phyloP scores from a whole-genome alignment of 2,113 vertebrate genomes.

The Phrynosoma platyrhinos region DNA sequence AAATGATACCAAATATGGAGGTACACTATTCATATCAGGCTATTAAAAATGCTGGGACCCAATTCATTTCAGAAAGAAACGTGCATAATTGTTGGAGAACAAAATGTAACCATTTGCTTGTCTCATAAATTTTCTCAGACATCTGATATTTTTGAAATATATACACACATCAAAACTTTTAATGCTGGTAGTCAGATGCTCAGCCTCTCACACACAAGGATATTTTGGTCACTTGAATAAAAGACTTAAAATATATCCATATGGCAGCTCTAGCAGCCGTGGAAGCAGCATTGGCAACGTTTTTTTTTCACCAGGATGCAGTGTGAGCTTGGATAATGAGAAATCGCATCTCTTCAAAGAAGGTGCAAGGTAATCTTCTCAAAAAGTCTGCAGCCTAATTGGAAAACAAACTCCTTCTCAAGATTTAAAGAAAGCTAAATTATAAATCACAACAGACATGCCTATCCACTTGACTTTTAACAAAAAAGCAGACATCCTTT shows the following conservation, averaged over 20 bases:
- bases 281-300: constrained; percentile 16
- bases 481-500: constrained; percentile 6
- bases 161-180: background rate
- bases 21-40: rapidly evolving
- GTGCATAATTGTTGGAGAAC: background rate
- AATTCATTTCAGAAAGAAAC: background rate
- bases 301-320: constrained; percentile 19
- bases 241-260: constrained; percentile 24
- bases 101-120: rapidly evolving
- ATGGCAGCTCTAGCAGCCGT: background rate
- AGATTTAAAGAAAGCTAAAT: constrained; percentile 50
- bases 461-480: background rate
- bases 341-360: constrained; percentile 45
- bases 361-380: constrained; percentile 49
- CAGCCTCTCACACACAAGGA: constrained; percentile 51
- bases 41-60: background rate
- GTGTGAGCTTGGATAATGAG: constrained; percentile 43
- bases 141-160: constrained; percentile 15
- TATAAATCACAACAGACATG: constrained; percentile 41
- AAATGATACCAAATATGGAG: rapidly evolving
- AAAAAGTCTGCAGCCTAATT: constrained; percentile 58
- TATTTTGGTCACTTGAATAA: constrained; percentile 34
- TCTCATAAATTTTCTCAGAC: background rate
- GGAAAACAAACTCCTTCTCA: constrained; percentile 57
- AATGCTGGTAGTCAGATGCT: constrained; percentile 48